Base-by-base conservation (phyloP, 2,797 vertebrate species). In the Enteromius viviparus region DNA sequence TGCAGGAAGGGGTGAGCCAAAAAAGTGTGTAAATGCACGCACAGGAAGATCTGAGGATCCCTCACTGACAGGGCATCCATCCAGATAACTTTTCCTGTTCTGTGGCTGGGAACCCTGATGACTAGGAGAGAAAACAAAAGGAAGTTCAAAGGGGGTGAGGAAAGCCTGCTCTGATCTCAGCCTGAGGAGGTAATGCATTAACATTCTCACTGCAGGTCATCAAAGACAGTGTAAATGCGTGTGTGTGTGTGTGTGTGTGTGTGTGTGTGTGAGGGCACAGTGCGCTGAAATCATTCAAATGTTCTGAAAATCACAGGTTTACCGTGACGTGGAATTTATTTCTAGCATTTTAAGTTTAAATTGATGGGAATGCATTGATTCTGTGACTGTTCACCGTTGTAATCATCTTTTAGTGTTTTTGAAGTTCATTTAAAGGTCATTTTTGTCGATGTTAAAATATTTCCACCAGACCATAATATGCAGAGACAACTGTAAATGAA, bases 161-260 rank as follows among this genome's bases (percentile, higher is more conserved):
- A 79, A 81, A 85, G 84, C 90, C 7, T 69, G 84, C 89, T 90
- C 86, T 93, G 90, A 94, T 93, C 91, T 92, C 89, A 88, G 89
- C 77, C 86, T 90, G 89, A 82, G 87, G 89, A 90, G 90, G 88
- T 89, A 89, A 89, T 89, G 87, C 89, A 93, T 93, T 93, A 93
- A 88, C 86, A 91, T 92, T 92, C 90, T 89, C 82, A 83, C 91
- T 81, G 85, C 86, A 64, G 87, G 87, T 89, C 81, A 87, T 92
- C 87, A 88, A 89, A 90, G 89, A 85, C 64, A 55, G 81, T 42
- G n/a, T 85, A 68, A 34, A 23, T 58, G 74, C 64, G 29, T 42
- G 40, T 23, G 66, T 70, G 68, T 29, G n/a, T n/a, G n/a, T n/a
- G n/a, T n/a, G 34, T 64, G 62, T 34, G 62, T 9, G 29, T 4